Evolutionary conservation across 2,888 invertebrate genomes (phyloP), one percentile per base, ranked within the genome.

Genomic region (Oeneis ivallda): DNA sequence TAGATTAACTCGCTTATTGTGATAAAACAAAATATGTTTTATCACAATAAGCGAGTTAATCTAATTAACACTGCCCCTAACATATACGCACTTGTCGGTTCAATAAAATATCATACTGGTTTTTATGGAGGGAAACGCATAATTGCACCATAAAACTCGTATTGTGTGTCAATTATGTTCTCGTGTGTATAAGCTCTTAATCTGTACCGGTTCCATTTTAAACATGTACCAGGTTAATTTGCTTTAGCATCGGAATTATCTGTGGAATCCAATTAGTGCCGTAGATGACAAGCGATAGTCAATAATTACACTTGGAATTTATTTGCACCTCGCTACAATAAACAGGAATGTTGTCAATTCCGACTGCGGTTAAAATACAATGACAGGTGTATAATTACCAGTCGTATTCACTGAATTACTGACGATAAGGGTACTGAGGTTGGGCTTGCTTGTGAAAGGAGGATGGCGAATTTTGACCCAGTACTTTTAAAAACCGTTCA

Each of bases 301-400:
- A 60, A 64, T 64, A 64, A 64, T 64, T 64, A 64, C 53, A 45
- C 41, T 39, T 54, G 50, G 59, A 64, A 64, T 64, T 56, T 49
- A 59, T 59, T 60, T 64, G 43, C 52, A 54, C 26, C 34, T 17
- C 15, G 47, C 39, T 43, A 54, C 59, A 59, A 64, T 59, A 59
- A 56, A 19, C 37, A 9, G n/a, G n/a, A 45, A n/a, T 56, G 56
- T 37, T 26, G 32, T 34, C 62, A 45, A 53, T 53, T 52, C 26
- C 11, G 52, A 32, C 13, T 52, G 52, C 37, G 37, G 37, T 37
- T 37, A 37, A 37, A 37, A 37, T 7, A 37, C 37, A 37, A 6
- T 9, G 37, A 3, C 9, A 37, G 7, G 26, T 26, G 26, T 26
- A 26, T 26, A 26, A n/a, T 26, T 26, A 26, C 26, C 26, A 26